Conservation (phyloP, 2,888 invertebrate species). For the Diaperis boleti region DNA sequence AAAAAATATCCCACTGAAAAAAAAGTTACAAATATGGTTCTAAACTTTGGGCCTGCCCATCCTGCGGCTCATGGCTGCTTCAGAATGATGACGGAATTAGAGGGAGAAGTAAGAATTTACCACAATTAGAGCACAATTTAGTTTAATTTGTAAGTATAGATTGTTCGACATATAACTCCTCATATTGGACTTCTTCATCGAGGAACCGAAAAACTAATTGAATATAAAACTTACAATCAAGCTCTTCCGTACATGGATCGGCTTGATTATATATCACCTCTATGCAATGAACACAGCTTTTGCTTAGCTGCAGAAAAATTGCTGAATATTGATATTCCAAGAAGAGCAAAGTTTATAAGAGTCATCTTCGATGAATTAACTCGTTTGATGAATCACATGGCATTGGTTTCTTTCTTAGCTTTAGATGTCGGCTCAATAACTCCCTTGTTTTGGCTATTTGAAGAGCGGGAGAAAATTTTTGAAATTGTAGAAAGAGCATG, state of each 20-base stretch:
- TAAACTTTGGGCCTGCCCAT: conserved; percentile 93
- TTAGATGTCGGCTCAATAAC: conserved; percentile 90
- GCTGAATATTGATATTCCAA: conserved; percentile 81
- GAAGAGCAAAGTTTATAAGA: conserved; percentile 84
- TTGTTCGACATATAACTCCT: conserved; percentile 82
- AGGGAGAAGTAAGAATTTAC: conserved; percentile 76
- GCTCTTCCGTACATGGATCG: conserved; percentile 89
- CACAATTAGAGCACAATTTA: neutral
- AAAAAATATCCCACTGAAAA: conserved; percentile 41
- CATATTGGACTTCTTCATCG: conserved; percentile 90
- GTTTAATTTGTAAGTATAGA: conserved; percentile 62
- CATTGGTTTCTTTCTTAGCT: conserved; percentile 77
- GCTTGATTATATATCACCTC: conserved; percentile 87
- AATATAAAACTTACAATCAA: conserved; percentile 88
- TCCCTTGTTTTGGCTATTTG: conserved; percentile 92
- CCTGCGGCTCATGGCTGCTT: conserved; percentile 93
- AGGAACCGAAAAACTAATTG: conserved; percentile 91
- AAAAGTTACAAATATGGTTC: conserved; percentile 51
- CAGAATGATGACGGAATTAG: conserved; percentile 81
- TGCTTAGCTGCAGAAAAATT: conserved; percentile 86
- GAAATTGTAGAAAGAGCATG: conserved; percentile 87
- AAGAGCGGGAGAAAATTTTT: conserved; percentile 88
- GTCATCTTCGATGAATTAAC: conserved; percentile 76
- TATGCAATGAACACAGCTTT: conserved; percentile 85
- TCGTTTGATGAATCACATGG: conserved; percentile 83